phyloP scores from a whole-genome alignment of 2,888 invertebrate genomes.

The Rhodophaea formosa region DNA sequence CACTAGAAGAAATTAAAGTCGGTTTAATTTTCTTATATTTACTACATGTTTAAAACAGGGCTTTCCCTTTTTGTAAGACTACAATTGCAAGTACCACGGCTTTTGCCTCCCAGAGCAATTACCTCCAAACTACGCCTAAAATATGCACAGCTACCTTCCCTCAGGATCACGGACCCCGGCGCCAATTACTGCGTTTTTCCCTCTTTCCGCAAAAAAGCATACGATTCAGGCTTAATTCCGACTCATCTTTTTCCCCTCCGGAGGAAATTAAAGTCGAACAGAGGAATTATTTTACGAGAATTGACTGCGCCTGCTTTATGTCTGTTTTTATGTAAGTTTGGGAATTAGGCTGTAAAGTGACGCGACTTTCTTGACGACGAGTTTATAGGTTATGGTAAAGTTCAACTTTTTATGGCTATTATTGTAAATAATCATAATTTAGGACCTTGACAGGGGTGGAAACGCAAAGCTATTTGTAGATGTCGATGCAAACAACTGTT shows the following conservation, averaged over 20 bases:
- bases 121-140: background rate
- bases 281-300: slow-evolving; percentile 41
- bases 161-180: background rate
- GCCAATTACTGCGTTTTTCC: slow-evolving; percentile 13
- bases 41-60: too few relatives aligned
- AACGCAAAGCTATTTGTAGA: too few relatives aligned
- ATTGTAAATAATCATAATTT: too few relatives aligned
- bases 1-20: too few relatives aligned
- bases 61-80: too few relatives aligned
- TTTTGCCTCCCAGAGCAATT: background rate
- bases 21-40: too few relatives aligned
- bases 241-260: slow-evolving; percentile 41
- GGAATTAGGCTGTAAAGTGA: slow-evolving; percentile 8
- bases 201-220: slow-evolving; percentile 3
- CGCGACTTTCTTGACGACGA: background rate
- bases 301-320: slow-evolving; percentile 38
- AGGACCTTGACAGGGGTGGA: too few relatives aligned
- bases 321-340: slow-evolving; percentile 11
- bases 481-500: too few relatives aligned
- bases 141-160: slow-evolving; percentile 9
- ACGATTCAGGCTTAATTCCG: slow-evolving; percentile 35
- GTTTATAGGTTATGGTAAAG: background rate
- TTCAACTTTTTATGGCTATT: background rate
- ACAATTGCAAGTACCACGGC: background rate
- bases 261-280: slow-evolving; percentile 43